These are phyloP conservation scores for Trematomus loennbergii DNA, from an alignment of 2,113 vertebrate species.

Conservation along the genomic window DNA sequence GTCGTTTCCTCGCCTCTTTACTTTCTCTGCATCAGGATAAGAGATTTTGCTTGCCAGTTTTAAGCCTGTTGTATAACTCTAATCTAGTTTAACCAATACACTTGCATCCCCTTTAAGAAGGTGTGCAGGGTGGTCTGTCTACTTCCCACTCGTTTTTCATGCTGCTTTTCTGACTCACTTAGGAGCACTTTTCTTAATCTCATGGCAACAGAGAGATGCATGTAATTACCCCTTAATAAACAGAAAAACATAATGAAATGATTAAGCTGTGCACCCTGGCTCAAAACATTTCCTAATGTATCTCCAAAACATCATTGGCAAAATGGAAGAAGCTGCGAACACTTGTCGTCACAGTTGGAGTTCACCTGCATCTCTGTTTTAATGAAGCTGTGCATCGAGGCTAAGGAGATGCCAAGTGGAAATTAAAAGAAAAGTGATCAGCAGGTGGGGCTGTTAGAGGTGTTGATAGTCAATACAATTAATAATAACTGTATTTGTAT, in stretches of 20 bases:
- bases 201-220: constrained; percentile 5
- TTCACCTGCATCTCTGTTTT: background rate
- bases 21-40: constrained; percentile 23
- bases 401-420: background rate
- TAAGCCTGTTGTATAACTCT: constrained; percentile 61
- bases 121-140: background rate
- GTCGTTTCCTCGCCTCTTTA: too few species aligned
- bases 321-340: too few species aligned
- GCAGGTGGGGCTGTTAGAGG: background rate
- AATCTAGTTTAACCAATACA: constrained; percentile 49
- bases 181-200: background rate
- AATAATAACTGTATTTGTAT: too few species aligned
- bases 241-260: background rate
- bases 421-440: background rate
- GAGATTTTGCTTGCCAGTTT: constrained; percentile 43
- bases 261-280: background rate
- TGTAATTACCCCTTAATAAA: background rate
- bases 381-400: background rate
- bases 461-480: too few species aligned
- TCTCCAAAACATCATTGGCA: background rate
- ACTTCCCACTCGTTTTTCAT: background rate
- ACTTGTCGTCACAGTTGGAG: background rate
- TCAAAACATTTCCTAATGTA: background rate
- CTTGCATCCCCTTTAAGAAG: constrained; percentile 6
- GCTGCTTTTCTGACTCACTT: constrained; percentile 8